These are phyloP conservation scores for Plebejus anna DNA, from an alignment of 2,888 invertebrate species.

Conservation along the genomic window DNA sequence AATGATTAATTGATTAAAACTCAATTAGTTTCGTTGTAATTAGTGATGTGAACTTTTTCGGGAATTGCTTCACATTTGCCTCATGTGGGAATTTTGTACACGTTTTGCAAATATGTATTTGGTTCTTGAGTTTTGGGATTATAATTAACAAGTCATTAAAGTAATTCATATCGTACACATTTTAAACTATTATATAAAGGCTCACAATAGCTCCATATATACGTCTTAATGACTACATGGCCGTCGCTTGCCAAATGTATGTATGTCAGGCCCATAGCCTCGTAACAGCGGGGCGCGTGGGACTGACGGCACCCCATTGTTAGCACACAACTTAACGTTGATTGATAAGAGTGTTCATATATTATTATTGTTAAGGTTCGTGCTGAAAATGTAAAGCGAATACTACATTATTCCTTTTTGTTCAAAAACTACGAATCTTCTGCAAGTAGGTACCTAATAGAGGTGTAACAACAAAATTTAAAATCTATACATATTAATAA, in stretches of 20 bases:
- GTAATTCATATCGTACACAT: background rate
- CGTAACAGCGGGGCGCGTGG: slow-evolving; percentile 21
- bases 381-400: background rate
- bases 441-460: too few species aligned
- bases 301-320: slow-evolving; percentile 23
- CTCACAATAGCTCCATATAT: slow-evolving; percentile 11
- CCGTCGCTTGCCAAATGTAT: slow-evolving; percentile 26
- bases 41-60: slow-evolving; percentile 1
- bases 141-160: too few species aligned
- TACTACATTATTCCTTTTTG: background rate
- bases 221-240: slow-evolving; percentile 5
- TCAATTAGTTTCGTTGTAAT: slow-evolving; percentile 18
- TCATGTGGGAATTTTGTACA: background rate
- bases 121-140: too few species aligned
- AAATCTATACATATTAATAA: too few species aligned
- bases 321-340: slow-evolving; percentile 19
- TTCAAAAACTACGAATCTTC: too few species aligned
- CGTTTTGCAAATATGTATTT: background rate
- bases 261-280: slow-evolving; percentile 21
- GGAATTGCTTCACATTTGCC: background rate
- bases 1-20: slow-evolving; percentile 27
- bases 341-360: slow-evolving; percentile 21
- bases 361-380: background rate
- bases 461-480: background rate
- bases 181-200: background rate